Percentiles rank a stretch among this genome's conserved stretches.
Evolutionary conservation across 2,113 vertebrate genomes (phyloP).

Genomic region (Panurus biarmicus): DNA sequence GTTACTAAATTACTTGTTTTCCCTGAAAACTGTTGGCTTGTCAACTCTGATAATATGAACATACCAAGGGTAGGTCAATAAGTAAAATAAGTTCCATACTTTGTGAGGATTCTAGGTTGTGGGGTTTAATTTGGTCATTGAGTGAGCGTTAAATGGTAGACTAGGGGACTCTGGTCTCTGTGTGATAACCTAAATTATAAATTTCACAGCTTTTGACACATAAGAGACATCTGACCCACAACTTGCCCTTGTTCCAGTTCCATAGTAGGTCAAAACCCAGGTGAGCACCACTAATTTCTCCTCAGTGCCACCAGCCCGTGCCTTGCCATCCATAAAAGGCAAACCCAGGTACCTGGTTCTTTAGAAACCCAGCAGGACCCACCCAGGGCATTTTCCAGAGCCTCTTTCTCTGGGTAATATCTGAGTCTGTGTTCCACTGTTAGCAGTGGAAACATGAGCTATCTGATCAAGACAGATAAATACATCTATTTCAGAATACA

Average conservation of each 20-base stretch:
- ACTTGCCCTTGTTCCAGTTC: neutral
- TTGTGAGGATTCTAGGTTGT: neutral
- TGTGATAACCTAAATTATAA: neutral
- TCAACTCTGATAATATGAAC: neutral
- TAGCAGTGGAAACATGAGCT: neutral
- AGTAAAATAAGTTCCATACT: neutral
- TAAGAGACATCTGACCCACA: neutral
- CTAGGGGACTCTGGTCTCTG: neutral
- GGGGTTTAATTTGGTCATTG: neutral
- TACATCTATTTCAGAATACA: constrained; percentile 33
- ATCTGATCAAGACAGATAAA: constrained; percentile 25
- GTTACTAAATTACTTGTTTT: neutral
- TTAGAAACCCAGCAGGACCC: neutral
- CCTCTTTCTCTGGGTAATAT: neutral
- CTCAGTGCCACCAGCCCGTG: neutral
- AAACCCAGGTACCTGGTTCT: neutral
- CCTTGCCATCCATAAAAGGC: neutral
- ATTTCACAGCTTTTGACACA: neutral
- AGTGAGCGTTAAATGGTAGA: neutral
- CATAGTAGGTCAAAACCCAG: neutral
- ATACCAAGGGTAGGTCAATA: neutral
- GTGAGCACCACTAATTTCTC: neutral
- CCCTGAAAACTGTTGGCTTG: neutral
- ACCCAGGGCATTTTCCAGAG: neutral
- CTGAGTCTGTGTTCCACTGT: neutral